Evolutionary conservation across 1,140 invertebrate species (phyloP).

Genomic region (Calliopsis andreniformis): DNA sequence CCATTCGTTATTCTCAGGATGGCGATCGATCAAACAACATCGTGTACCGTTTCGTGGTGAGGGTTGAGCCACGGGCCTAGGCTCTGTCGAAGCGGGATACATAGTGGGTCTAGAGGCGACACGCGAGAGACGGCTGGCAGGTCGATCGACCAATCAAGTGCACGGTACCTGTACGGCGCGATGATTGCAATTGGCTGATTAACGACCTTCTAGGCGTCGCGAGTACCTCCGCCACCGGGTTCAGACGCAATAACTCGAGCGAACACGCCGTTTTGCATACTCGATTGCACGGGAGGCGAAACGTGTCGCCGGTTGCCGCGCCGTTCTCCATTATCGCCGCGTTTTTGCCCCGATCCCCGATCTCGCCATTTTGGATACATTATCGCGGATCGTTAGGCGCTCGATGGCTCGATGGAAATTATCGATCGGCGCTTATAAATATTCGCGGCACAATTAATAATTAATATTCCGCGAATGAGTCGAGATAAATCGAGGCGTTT

Average conservation of each 20-base stretch:
- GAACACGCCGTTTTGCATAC: constrained; percentile 60
- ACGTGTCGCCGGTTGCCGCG: background rate
- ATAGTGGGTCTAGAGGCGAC: constrained; percentile 25
- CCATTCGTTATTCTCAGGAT: background rate
- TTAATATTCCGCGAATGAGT: constrained; percentile 54
- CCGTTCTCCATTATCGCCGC: constrained; percentile 53
- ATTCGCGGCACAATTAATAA: constrained; percentile 57
- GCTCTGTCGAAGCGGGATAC: constrained; percentile 23
- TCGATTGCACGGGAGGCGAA: constrained; percentile 53
- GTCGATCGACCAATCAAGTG: constrained; percentile 55
- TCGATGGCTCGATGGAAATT: constrained; percentile 31
- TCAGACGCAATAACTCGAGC: constrained; percentile 42
- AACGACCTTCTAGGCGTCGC: constrained; percentile 27
- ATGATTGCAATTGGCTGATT: constrained; percentile 60
- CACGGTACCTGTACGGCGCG: constrained; percentile 31
- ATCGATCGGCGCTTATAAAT: constrained; percentile 46
- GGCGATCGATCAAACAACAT: background rate
- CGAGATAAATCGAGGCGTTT: constrained; percentile 32
- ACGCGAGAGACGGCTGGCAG: constrained; percentile 35
- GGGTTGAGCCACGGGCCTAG: background rate
- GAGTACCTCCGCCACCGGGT: constrained; percentile 21
- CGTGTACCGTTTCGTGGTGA: background rate
- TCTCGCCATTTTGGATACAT: constrained; percentile 64
- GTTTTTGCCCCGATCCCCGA: constrained; percentile 32
- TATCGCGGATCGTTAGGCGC: constrained; percentile 52